phyloP scores from a whole-genome alignment of 2,888 invertebrate species.

The Rhagonycha lutea region DNA sequence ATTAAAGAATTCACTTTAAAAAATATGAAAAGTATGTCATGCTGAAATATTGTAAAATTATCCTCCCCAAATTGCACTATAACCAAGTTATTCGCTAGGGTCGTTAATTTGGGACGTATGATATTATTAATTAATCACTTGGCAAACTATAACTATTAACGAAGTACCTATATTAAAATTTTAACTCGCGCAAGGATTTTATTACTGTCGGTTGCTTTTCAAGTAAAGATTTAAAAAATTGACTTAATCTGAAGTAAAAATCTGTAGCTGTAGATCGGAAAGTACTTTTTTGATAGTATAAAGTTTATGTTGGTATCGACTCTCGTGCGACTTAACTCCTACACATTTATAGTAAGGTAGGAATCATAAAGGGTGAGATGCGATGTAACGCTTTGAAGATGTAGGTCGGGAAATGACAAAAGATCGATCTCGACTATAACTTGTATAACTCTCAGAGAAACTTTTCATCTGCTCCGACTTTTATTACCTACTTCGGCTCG shows the following conservation, averaged over 20 bases:
- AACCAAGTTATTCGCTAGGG: not conserved
- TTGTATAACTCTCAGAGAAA: slow-evolving; percentile 22
- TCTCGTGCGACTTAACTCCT: not conserved
- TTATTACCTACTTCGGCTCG: slow-evolving; percentile 20
- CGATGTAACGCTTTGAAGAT: slow-evolving; percentile 5
- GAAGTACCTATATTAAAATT: not conserved
- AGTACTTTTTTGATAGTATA: not conserved
- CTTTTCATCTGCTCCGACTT: slow-evolving; percentile 21
- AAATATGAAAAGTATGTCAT: not conserved
- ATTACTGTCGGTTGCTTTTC: not conserved
- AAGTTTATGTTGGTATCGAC: not conserved
- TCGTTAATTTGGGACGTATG: not conserved
- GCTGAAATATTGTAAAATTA: not conserved
- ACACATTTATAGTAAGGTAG: not conserved
- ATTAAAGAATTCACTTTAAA: not conserved
- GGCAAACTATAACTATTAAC: not conserved
- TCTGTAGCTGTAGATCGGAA: not conserved
- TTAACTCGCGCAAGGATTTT: not conserved
- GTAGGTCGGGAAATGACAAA: slow-evolving; percentile 20
- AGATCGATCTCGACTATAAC: slow-evolving; percentile 21
- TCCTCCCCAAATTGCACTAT: not conserved
- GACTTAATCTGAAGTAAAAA: not conserved
- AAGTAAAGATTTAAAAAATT: not conserved
- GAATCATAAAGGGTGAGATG: slow-evolving; percentile 1
- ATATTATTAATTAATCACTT: not conserved